Base-by-base conservation (phyloP, 2,888 invertebrate species). In the Oxytorus armatus region DNA sequence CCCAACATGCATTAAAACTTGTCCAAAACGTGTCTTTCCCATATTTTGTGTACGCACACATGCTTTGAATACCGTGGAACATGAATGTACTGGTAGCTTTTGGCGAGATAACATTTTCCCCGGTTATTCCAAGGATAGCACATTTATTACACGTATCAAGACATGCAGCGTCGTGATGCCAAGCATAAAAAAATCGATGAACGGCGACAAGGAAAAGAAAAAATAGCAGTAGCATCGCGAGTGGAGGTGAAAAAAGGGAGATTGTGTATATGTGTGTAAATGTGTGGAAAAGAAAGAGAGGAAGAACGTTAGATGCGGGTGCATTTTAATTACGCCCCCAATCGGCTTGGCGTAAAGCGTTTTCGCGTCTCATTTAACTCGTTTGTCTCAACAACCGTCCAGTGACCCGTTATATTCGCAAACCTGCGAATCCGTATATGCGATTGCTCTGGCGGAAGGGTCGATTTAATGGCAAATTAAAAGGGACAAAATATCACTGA, bases 301-400 rank as follows among this genome's bases (percentile, higher is more conserved):
- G 16, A n/a, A 21, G 8, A 44, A 55, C 23, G 63, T 16, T n/a
- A n/a, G 8, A 18, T 21, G 76, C 78, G 83, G 82, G 49, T 57
- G 69, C 77, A 82, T 85, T 86, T 86, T 86, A 85, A 86, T 84
- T 85, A 82, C 80, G 61, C 29, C 61, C 57, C 70, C 70, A 69
- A 82, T 79, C 81, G 76, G 36, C 66, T 66, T 49, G 39, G 66
- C 77, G 73, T 82, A 84, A 86, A 84, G 84, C 85, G 83, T 84
- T 86, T 86, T 85, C 79, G 77, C 83, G 82, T 86, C 83, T 86
- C 85, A 84, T 86, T 86, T 86, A 82, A 77, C 79, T 47, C 69
- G 74, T 82, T 85, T 82, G 81, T 83, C 83, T 79, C 78, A 77
- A 82, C 77, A 81, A 77, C 77, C 79, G 74, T 70, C 75, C 78